Percentiles rank a stretch among this genome's conserved stretches.
These are phyloP conservation scores for Megaustenia siamemsis DNA, from an alignment of 2,888 invertebrate genomes.

Conservation along the genomic window DNA sequence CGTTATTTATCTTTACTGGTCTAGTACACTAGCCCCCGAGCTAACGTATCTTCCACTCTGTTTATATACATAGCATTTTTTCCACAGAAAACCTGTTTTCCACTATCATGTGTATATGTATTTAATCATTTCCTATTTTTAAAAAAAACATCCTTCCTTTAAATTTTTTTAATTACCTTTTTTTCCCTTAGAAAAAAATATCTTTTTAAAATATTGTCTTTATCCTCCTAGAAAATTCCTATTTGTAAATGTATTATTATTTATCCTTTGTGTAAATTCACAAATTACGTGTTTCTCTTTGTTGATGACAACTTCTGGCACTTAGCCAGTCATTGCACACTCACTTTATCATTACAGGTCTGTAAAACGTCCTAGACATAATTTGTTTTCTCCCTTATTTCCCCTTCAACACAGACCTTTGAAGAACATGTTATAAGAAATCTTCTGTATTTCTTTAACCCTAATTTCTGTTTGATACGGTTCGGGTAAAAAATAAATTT, in stretches of 20 bases:
- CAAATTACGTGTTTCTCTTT: not conserved
- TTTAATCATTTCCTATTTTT: no score
- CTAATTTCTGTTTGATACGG: not conserved
- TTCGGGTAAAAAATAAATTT: not conserved
- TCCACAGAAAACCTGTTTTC: no score
- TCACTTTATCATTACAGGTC: not conserved
- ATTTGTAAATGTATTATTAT: not conserved
- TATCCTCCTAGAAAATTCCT: not conserved
- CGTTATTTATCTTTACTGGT: no score
- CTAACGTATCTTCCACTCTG: no score
- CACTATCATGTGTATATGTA: no score
- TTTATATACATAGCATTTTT: no score
- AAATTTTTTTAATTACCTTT: no score
- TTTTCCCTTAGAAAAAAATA: no score
- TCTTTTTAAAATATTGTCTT: no score
- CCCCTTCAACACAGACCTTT: not conserved
- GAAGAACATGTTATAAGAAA: not conserved
- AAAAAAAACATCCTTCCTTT: no score
- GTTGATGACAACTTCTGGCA: not conserved
- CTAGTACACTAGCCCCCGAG: no score
- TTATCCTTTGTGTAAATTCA: not conserved
- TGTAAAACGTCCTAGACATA: not conserved
- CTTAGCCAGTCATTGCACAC: not conserved
- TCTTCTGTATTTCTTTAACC: not conserved
- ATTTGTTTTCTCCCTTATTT: not conserved